phyloP scores from a whole-genome alignment of 2,113 vertebrate species.

The Scolopax mira region DNA sequence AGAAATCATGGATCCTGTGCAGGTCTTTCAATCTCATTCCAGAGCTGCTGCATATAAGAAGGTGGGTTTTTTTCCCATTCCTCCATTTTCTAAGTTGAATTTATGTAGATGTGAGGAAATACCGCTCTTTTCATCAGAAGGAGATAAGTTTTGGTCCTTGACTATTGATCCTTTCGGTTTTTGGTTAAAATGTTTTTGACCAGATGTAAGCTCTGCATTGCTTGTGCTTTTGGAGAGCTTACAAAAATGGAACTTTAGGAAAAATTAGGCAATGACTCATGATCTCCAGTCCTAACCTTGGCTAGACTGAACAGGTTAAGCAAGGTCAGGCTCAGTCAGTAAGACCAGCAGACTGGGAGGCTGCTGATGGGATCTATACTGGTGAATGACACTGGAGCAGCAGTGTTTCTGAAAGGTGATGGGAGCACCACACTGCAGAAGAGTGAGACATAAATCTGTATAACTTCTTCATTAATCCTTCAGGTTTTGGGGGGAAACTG shows the following conservation, averaged over 20 bases:
- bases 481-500: background rate
- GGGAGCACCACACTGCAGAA: background rate
- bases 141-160: background rate
- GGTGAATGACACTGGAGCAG: background rate
- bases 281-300: background rate
- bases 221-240: background rate
- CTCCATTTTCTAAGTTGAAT: background rate
- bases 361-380: background rate
- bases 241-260: background rate
- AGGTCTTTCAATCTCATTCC: background rate
- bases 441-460: background rate
- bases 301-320: background rate
- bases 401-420: background rate
- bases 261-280: background rate
- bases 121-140: background rate
- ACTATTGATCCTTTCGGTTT: background rate
- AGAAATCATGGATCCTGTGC: background rate
- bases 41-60: background rate
- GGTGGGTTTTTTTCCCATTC: too few species aligned
- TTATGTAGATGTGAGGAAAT: background rate
- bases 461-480: background rate
- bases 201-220: background rate
- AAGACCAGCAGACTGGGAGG: fast-evolving
- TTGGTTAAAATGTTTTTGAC: background rate
- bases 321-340: background rate